A percentile compares a stretch with the other conserved stretches of the same genome.
Evolutionary conservation across 2,888 invertebrate genomes (phyloP).

Genomic region (Eucera pruinosa): DNA sequence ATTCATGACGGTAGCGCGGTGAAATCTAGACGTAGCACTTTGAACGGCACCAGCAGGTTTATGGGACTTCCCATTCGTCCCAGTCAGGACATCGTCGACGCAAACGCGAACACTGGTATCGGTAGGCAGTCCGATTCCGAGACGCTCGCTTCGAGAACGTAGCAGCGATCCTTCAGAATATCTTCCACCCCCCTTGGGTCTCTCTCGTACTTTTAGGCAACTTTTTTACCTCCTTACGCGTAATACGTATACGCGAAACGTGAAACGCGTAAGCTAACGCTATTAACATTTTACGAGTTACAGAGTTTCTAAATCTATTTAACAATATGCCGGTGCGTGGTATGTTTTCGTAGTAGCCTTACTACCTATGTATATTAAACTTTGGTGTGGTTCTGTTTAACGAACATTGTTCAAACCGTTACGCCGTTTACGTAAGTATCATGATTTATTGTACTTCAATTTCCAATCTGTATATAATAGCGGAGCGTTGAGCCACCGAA

Average conservation of each 20-base stretch:
- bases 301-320: neutral
- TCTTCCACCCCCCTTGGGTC: neutral
- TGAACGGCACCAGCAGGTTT: constrained; percentile 85
- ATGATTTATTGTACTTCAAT: constrained; percentile 8
- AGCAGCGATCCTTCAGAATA: constrained; percentile 28
- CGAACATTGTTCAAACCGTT: no score
- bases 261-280: neutral
- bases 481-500: constrained; percentile 56
- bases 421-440: constrained; percentile 28
- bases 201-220: constrained; percentile 2
- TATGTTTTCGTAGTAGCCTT: no score
- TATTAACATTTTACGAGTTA: neutral
- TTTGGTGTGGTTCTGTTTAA: constrained; percentile 3
- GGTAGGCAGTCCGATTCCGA: constrained; percentile 57
- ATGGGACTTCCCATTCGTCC: constrained; percentile 92
- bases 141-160: constrained; percentile 27
- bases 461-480: constrained; percentile 21
- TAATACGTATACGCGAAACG: constrained; percentile 3
- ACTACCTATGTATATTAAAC: neutral
- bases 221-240: constrained; percentile 16
- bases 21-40: constrained; percentile 61
- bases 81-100: constrained; percentile 68
- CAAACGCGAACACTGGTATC: constrained; percentile 19
- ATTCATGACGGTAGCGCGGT: constrained; percentile 56
- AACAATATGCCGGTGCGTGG: neutral